Evolutionary conservation across 2,888 invertebrate species (phyloP), one percentile per base, ranked within the genome.

Genomic region (Pinctada fucata): DNA sequence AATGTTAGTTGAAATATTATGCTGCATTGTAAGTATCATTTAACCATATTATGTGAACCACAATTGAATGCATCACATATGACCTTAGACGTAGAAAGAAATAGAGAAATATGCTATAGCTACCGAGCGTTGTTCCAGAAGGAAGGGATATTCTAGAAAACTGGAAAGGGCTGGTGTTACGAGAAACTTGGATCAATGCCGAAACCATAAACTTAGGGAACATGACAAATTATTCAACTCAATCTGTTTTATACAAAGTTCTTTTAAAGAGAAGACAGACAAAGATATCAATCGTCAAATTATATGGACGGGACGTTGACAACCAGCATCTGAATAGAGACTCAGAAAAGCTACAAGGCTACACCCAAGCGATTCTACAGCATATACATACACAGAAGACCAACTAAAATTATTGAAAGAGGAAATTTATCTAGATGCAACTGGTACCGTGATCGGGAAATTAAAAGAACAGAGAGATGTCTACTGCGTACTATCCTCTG

Each of bases 381-480:
- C 67, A 31, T 16, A 45, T 47, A 3, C 31, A n/a, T 68, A 49
- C 48, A 68, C 68, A 5, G 68, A 68, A 48, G 68, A 48, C 8
- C 47, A 48, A 13, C 47, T 68, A 49, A 13, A 8, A 6, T 45
- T 68, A 45, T 49, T 68, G n/a, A 68, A 49, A 45, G 49, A n/a
- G 31, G 68, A 48, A 68, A 45, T 68, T 2, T 49, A 68, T 68
- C 47, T 68, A 49, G 68, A 68, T 31, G 47, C 67, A 67, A 67
- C 67, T 3, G 68, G 68, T 2, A 49, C 68, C n/a, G 68, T 68
- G 10, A 49, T 68, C 13, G 10, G 48, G 10, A 68, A 68, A 68
- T 10, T 68, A 16, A 5, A 2, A 16, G 68, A 68, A 49, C 47
- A 68, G 45, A 68, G 49, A 68, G 48, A 48, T 31, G 5, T 68